Evolutionary conservation across 2,888 invertebrate genomes (phyloP), one percentile per base, ranked within the genome.

Genomic region (Brenthis daphne): DNA sequence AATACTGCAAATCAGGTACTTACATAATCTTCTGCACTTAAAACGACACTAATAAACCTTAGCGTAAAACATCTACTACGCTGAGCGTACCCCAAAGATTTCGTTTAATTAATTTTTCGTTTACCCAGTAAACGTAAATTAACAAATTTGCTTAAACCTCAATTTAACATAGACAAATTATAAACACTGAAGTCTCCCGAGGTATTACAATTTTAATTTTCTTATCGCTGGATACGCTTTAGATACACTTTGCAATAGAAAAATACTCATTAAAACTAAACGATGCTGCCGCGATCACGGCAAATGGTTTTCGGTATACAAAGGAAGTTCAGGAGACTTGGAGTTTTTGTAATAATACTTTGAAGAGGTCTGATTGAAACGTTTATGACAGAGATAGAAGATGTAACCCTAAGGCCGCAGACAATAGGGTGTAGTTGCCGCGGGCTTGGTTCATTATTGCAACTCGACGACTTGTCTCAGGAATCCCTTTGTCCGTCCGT

Each of bases 131-230:
- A 74, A 70, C 57, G 55, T 63, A 63, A 58, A 73, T 74, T 71
- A 82, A 83, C 80, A 81, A 80, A 81, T 82, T 82, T 79, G 80
- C 82, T 82, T 78, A 79, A 76, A 75, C 76, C 75, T 74, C 75
- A 70, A 83, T 77, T 83, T 83, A 82, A 77, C 80, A 80, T 75
- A 77, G 79, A 79, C 79, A 82, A 80, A 83, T 73, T 69, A 66
- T 72, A 68, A 74, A 61, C 83, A 85, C 81, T 80, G 81, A 83
- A 82, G 80, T 79, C 82, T 79, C 84, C 78, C 43, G 76, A 77
- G 83, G 75, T 82, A 85, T 83, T 82, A 83, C 82, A 79, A 82
- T 87, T 87, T 86, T 87, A 86, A 89, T 88, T 88, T 89, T 88
- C 88, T 85, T 85, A 85, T 81, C 80, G 85, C 84, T 86, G 82